Evolutionary conservation across 1,140 invertebrate genomes (phyloP).

Genomic region (Colletes latitarsis): DNA sequence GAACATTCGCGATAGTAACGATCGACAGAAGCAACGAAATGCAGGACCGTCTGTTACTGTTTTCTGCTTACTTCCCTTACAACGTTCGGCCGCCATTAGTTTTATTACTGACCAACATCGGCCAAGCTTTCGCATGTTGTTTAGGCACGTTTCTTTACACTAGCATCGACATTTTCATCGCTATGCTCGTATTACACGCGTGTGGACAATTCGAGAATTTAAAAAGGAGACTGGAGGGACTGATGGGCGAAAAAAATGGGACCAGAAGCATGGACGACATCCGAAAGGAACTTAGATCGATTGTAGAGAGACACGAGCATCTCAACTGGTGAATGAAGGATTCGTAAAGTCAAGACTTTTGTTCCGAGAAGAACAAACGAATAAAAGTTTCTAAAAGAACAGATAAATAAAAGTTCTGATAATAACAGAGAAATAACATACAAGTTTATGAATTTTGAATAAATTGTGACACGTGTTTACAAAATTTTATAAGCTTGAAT

Average conservation of each 20-base stretch:
- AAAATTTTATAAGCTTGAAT: not conserved
- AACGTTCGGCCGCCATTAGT: constrained; percentile 14
- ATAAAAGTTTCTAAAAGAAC: no score
- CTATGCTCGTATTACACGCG: constrained; percentile 59
- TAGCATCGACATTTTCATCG: constrained; percentile 55
- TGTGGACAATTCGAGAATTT: constrained; percentile 59
- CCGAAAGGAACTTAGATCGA: constrained; percentile 23
- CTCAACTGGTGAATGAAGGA: not conserved
- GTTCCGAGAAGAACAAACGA: no score
- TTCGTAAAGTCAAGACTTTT: no score
- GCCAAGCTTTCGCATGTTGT: constrained; percentile 49
- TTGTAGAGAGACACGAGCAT: constrained; percentile 54
- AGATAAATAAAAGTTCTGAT: no score
- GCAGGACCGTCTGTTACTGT: constrained; percentile 11
- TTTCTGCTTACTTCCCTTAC: constrained; percentile 61
- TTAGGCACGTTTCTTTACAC: constrained; percentile 50
- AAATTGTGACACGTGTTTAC: no score
- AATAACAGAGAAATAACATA: no score
- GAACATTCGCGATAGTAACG: not conserved
- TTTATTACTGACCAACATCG: constrained; percentile 45
- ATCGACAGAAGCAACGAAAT: not conserved
- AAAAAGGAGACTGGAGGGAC: constrained; percentile 4
- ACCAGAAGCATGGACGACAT: constrained; percentile 1
- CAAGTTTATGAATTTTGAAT: no score
- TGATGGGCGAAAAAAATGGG: constrained; percentile 12